Percentiles rank a stretch among this genome's conserved stretches.
Conservation (phyloP, 2,888 invertebrate genomes). For the Geotrupes spiniger region DNA sequence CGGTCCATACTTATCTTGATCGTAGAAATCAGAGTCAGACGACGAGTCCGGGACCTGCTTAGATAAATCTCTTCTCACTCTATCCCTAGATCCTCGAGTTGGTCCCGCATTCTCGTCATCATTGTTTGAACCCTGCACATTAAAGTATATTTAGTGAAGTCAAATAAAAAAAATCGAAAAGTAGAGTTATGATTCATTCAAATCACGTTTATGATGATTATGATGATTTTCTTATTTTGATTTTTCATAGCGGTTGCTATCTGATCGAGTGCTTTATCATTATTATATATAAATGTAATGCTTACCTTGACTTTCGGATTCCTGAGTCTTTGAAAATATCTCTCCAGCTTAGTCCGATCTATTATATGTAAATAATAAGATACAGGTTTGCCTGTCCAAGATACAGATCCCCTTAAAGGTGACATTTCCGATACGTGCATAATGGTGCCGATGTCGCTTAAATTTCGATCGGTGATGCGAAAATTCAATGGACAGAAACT, state of each 20-base stretch:
- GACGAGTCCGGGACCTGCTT: constrained; percentile 52
- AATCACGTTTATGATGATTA: too few species aligned
- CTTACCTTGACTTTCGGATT: constrained; percentile 74
- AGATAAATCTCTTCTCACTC: constrained; percentile 54
- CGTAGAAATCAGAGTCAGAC: constrained; percentile 47
- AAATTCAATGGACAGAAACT: constrained; percentile 99
- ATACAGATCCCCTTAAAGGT: constrained; percentile 91
- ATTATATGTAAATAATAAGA: constrained; percentile 98
- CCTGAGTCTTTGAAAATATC: constrained; percentile 93
- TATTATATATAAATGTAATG: too few species aligned
- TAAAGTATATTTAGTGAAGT: too few species aligned
- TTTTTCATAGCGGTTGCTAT: too few species aligned
- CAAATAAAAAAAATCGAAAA: too few species aligned
- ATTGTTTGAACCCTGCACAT: constrained; percentile 41
- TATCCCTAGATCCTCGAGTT: constrained; percentile 45
- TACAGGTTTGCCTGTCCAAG: constrained; percentile 99
- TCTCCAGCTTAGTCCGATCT: constrained; percentile 94
- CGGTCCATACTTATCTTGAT: constrained; percentile 55
- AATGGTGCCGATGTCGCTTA: constrained; percentile 97
- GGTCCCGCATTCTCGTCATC: constrained; percentile 30
- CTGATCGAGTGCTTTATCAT: too few species aligned
- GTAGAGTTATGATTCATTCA: too few species aligned
- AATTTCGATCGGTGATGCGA: constrained; percentile 94
- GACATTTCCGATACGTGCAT: constrained; percentile 98
- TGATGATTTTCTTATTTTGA: too few species aligned